Evolutionary conservation across 2,888 invertebrate genomes (phyloP).

Genomic region (Hemaris fuciformis): DNA sequence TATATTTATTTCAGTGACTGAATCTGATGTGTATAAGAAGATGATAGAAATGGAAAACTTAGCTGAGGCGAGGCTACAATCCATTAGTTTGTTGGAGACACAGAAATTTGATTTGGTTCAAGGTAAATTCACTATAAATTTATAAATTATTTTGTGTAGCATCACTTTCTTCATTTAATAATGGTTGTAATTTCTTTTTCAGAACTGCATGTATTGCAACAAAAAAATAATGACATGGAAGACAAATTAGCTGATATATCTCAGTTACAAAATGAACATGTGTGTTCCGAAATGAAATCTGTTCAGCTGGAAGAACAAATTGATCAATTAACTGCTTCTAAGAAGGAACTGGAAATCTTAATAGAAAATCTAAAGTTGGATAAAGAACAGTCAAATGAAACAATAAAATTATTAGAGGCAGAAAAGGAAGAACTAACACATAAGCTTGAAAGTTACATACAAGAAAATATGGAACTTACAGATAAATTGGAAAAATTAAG

Average conservation of each 20-base stretch:
- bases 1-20: conserved; percentile 62
- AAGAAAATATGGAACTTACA: conserved; percentile 88
- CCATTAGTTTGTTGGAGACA: conserved; percentile 83
- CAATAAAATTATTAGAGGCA: conserved; percentile 79
- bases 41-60: conserved; percentile 72
- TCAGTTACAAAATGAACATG: conserved; percentile 84
- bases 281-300: conserved; percentile 89
- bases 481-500: conserved; percentile 88
- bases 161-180: neutral
- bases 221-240: conserved; percentile 83
- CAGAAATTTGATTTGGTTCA: conserved; percentile 86
- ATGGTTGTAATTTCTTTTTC: conserved; percentile 36
- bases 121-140: too few species aligned
- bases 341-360: conserved; percentile 72
- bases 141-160: neutral
- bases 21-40: conserved; percentile 76
- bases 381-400: conserved; percentile 76
- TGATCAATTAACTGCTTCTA: conserved; percentile 78
- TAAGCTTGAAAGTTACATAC: conserved; percentile 84
- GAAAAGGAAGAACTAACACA: conserved; percentile 83
- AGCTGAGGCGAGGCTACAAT: conserved; percentile 80
- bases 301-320: conserved; percentile 90
- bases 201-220: conserved; percentile 81
- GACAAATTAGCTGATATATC: conserved; percentile 83
- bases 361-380: conserved; percentile 75